These are phyloP conservation scores for Oreochromis mossambicus DNA, from an alignment of 2,797 vertebrate species.

Conservation along the genomic window DNA sequence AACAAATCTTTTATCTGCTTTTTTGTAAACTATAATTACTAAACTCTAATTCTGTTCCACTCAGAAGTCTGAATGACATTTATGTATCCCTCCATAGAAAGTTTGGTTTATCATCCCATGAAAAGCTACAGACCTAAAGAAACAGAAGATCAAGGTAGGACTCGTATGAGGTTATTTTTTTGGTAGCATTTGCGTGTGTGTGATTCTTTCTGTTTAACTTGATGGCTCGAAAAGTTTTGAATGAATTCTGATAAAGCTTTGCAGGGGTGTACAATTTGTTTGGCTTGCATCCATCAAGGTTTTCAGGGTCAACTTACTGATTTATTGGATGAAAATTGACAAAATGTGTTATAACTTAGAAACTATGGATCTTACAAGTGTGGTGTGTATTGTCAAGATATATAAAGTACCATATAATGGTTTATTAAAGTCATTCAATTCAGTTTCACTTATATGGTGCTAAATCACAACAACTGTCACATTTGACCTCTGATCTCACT, in stretches of 20 bases:
- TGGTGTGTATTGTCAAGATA: not conserved
- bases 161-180: not conserved
- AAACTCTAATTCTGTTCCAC: not conserved
- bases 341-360: not conserved
- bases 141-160: slow-evolving; percentile 18
- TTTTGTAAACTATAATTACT: not conserved
- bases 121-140: not conserved
- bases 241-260: not conserved
- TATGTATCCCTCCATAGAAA: not conserved
- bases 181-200: not conserved
- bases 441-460: not conserved
- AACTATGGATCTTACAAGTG: not conserved
- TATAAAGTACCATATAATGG: not conserved
- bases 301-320: accelerated
- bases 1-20: not conserved
- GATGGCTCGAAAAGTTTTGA: not conserved
- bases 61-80: not conserved
- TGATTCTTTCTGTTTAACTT: not conserved
- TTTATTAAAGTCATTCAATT: not conserved
- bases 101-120: slow-evolving; percentile 3
- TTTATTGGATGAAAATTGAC: not conserved
- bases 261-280: not conserved
- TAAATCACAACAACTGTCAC: not conserved
- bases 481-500: not conserved
- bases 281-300: not conserved